phyloP scores from a whole-genome alignment of 35 echinoderm and acorn worm species.

The Lytechinus variegatus region DNA sequence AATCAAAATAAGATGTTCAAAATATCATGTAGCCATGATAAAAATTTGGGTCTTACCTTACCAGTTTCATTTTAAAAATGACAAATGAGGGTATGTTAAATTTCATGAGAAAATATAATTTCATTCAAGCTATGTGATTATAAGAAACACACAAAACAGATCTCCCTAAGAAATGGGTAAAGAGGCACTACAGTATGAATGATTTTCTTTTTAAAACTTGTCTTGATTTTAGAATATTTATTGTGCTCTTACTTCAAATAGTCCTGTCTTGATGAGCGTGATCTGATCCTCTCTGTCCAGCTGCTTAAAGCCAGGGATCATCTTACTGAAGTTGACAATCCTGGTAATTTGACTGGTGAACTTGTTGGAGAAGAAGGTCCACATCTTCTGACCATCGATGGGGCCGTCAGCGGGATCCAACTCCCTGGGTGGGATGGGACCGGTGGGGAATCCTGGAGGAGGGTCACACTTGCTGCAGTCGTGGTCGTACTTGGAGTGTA shows the following conservation, averaged over 20 bases:
- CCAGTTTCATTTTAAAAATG: too few species aligned
- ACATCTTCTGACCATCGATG: slow-evolving; percentile 85
- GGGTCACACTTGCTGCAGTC: slow-evolving; percentile 93
- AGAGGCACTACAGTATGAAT: too few species aligned
- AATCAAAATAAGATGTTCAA: too few species aligned
- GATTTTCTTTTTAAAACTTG: too few species aligned
- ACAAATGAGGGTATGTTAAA: too few species aligned
- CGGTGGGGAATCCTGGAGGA: slow-evolving; percentile 88
- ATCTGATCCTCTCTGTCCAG: slow-evolving; percentile 95
- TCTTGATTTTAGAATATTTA: neutral
- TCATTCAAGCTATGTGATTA: too few species aligned
- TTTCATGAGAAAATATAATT: too few species aligned
- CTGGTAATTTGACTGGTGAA: slow-evolving; percentile 99
- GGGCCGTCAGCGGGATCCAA: slow-evolving; percentile 62
- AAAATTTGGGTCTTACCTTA: too few species aligned
- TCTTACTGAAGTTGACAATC: slow-evolving; percentile 95
- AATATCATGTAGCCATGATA: too few species aligned
- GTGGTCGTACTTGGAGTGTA: slow-evolving; percentile 82
- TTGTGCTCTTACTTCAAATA: slow-evolving; percentile 77
- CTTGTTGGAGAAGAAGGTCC: slow-evolving; percentile 96
- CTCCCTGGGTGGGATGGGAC: slow-evolving; percentile 78
- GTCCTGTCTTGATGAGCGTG: slow-evolving; percentile 93
- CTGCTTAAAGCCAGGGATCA: slow-evolving; percentile 94
- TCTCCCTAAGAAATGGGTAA: too few species aligned
- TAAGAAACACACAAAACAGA: too few species aligned